Percentiles rank a stretch among this genome's conserved stretches.
These are phyloP conservation scores for Fulmarus glacialis DNA, from an alignment of 2,113 vertebrate genomes.

Conservation along the genomic window DNA sequence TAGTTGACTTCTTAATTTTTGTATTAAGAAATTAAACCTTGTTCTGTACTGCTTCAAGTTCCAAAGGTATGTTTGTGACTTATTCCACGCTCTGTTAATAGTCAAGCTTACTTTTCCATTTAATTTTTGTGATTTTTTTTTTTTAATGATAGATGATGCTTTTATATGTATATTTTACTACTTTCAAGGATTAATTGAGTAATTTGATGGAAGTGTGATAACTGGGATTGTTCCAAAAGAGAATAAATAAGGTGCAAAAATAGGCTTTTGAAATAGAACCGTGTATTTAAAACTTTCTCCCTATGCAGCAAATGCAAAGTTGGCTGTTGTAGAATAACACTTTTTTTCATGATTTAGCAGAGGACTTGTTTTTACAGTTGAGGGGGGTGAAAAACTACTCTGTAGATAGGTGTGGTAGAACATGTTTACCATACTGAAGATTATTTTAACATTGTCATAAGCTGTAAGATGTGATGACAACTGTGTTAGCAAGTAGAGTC, in stretches of 20 bases:
- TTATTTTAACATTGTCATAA: background rate
- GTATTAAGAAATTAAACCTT: background rate
- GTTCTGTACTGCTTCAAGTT: background rate
- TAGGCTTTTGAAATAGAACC: background rate
- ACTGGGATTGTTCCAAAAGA: background rate
- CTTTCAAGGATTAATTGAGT: background rate
- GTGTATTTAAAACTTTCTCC: accelerated
- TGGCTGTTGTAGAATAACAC: background rate
- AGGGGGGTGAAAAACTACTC: background rate
- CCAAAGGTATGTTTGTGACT: background rate
- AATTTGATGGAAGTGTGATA: background rate
- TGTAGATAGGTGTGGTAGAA: background rate
- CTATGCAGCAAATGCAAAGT: background rate
- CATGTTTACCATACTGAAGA: background rate
- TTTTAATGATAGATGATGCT: background rate
- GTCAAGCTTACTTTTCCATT: background rate
- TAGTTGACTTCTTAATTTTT: background rate
- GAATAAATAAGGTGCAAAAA: background rate
- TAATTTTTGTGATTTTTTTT: background rate
- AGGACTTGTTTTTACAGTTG: background rate
- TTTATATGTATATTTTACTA: background rate
- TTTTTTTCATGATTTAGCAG: background rate
- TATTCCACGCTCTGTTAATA: background rate
- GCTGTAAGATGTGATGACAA: background rate
- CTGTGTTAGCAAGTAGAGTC: background rate